A percentile compares a stretch with the other conserved stretches of the same genome.
These are phyloP conservation scores for Nyctibius bracteatus DNA, from an alignment of 2,113 vertebrate genomes.

Conservation along the genomic window DNA sequence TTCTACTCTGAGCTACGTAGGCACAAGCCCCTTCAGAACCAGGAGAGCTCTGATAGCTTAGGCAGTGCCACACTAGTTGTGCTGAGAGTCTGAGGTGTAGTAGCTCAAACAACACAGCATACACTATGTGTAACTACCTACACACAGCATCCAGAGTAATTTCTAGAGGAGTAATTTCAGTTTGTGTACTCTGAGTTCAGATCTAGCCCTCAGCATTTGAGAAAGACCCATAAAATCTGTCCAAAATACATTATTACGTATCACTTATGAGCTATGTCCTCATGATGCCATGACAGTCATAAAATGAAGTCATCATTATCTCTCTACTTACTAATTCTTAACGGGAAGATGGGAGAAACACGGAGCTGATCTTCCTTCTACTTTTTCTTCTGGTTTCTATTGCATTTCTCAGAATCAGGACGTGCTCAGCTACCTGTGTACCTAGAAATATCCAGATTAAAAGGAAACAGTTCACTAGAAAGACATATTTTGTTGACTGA, in stretches of 20 bases:
- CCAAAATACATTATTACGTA: background rate
- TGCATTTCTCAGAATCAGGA: background rate
- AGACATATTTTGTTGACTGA: background rate
- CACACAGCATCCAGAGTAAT: background rate
- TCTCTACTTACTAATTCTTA: background rate
- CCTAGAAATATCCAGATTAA: background rate
- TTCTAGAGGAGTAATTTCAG: background rate
- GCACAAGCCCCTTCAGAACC: background rate
- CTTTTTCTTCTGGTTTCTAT: background rate
- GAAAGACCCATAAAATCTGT: background rate
- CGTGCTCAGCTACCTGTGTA: background rate
- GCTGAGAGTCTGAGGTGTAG: background rate
- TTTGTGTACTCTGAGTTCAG: background rate
- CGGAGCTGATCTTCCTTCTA: background rate
- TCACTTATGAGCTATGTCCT: background rate
- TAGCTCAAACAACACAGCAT: background rate
- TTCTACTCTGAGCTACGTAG: background rate
- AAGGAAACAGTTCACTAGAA: background rate
- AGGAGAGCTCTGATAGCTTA: background rate
- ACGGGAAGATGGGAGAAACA: background rate
- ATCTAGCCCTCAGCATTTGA: too few relatives aligned
- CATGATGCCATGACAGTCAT: too few relatives aligned
- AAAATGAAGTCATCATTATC: background rate
- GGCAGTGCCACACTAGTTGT: background rate
- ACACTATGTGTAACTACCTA: rapidly evolving